These are phyloP conservation scores for Falco concolor DNA, from an alignment of 2,797 vertebrate genomes.

Conservation along the genomic window DNA sequence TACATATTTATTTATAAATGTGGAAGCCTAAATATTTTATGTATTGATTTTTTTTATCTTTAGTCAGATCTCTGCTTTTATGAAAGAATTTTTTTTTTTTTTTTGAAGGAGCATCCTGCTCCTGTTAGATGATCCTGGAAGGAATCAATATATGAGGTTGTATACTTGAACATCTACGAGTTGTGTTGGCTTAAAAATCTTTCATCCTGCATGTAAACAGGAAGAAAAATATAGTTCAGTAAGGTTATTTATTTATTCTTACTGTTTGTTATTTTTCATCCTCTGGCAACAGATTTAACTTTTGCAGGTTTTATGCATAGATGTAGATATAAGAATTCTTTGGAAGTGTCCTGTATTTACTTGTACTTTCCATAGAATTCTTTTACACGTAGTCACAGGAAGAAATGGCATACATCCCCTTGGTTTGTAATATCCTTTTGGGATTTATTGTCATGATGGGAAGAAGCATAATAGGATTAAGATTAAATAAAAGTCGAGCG, in stretches of 20 bases:
- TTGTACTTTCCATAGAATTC: background rate
- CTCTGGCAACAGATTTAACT: background rate
- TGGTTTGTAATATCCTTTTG: background rate
- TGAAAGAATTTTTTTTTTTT: background rate
- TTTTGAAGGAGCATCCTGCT: background rate
- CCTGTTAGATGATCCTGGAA: background rate
- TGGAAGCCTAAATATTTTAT: rapidly evolving
- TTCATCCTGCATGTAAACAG: background rate
- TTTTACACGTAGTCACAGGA: background rate
- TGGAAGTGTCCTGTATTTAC: background rate
- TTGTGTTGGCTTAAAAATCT: background rate
- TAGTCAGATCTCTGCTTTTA: background rate
- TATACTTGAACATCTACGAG: background rate
- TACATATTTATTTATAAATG: background rate
- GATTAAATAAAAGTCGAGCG: background rate
- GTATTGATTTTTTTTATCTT: background rate
- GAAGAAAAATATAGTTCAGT: background rate
- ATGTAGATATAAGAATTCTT: background rate
- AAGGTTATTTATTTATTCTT: background rate
- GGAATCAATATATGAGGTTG: background rate
- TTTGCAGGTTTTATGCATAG: background rate
- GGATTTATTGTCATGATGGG: background rate
- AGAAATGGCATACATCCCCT: background rate
- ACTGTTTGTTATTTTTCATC: background rate
- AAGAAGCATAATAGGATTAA: background rate